Evolutionary conservation across 2,888 invertebrate species (phyloP), one percentile per base, ranked within the genome.

Genomic region (Meteorus cinctellus): DNA sequence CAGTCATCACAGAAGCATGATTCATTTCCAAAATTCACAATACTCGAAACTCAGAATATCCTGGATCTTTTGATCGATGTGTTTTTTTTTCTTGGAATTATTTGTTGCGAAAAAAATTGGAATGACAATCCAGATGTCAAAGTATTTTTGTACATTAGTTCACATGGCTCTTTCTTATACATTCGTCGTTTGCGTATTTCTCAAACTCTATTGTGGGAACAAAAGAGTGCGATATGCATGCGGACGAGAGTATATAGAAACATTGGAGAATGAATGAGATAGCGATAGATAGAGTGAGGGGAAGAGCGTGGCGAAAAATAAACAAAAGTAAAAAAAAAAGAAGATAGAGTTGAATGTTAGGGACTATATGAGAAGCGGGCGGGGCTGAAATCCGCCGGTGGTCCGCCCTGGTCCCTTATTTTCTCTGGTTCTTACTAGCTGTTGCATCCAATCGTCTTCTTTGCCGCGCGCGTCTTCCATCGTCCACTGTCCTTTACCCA

Each of bases 371-470:
- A 75, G 79, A 80, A 86, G 80, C 88, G 85, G 87, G 88, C 87
- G 87, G 88, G 84, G 87, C 85, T 82, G 83, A 31, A 63, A 77
- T 75, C 79, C 80, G 81, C 82, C 80, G 86, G 85, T 87, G 87
- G 86, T 86, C 87, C 84, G 86, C 84, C 87, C 86, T 78, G 81
- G 80, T 73, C 65, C 68, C 77, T 76, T 41, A 71, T 77, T 74
- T 74, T 71, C 72, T 66, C 65, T 55, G 70, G 72, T 67, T 77
- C 75, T 75, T 69, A 62, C 78, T 59, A 72, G 72, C 73, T 74
- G 72, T 62, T 76, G 73, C 72, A 76, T 74, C 76, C 74, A 74
- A 77, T 77, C 75, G 72, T 75, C 70, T 76, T 76, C 59, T 71
- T 69, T 55, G 65, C 69, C 31, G 55, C 65, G 55, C 65, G 51